Evolutionary conservation across 2,797 vertebrate species (phyloP).

Genomic region (Chaetodon trifasciatus): DNA sequence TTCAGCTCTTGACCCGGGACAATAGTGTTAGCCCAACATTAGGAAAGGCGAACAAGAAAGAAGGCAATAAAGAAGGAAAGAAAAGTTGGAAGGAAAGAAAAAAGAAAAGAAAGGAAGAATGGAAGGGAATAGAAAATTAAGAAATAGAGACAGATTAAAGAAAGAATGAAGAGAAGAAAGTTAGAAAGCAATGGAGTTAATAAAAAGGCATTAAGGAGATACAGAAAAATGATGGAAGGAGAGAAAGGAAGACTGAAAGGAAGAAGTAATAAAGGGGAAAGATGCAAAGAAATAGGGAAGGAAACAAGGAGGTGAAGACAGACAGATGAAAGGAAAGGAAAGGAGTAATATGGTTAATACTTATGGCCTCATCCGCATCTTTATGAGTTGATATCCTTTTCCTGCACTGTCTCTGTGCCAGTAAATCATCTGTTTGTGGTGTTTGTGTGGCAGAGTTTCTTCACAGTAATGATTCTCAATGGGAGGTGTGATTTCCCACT

Average conservation of each 20-base stretch:
- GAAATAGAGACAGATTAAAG: neutral
- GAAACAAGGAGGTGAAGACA: neutral
- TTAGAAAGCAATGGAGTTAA: neutral
- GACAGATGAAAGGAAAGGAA: neutral
- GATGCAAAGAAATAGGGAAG: neutral
- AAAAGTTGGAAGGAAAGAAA: neutral
- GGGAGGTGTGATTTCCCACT: slow-evolving; percentile 29
- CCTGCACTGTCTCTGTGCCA: neutral
- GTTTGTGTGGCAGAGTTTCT: slow-evolving; percentile 25
- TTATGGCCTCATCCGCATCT: neutral
- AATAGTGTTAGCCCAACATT: neutral
- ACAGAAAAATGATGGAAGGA: neutral
- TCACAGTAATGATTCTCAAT: slow-evolving; percentile 27
- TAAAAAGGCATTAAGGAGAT: neutral
- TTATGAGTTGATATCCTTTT: slow-evolving; percentile 20
- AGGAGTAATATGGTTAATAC: neutral
- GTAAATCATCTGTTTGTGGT: slow-evolving; percentile 40
- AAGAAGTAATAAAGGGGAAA: neutral
- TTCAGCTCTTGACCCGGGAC: slow-evolving; percentile 20
- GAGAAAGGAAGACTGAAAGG: neutral
- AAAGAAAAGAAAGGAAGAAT: no score
- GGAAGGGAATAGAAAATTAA: neutral
- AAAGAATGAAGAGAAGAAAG: neutral
- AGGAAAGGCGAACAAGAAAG: neutral
- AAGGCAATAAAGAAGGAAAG: neutral